Evolutionary conservation across 2,888 invertebrate genomes (phyloP), one percentile per base, ranked within the genome.

Genomic region (Cantharis rufa): DNA sequence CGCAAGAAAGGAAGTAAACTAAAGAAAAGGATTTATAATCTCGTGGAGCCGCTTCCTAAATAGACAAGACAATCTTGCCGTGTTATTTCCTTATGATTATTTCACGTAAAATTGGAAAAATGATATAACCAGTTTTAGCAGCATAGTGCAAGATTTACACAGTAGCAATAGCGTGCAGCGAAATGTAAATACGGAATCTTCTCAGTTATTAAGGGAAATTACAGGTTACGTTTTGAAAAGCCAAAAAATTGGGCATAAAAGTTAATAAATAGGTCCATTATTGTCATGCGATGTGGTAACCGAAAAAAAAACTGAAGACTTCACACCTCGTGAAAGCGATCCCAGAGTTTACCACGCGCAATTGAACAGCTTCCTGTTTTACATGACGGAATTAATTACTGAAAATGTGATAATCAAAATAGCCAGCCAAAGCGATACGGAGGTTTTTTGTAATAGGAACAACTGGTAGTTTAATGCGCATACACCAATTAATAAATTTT

Each of bases 401-500:
- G 48, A 48, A 48, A 48, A 48, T 48, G 48, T 2, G 48, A 48
- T 48, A 48, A 48, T 48, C 48, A 48, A 48, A 48, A 48, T 48
- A 48, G 48, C 48, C 48, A n/a, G 48, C n/a, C 48, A 32, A n/a
- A 32, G 32, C 13, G 32, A 32, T 32, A 32, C n/a, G 48, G n/a
- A 48, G 48, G 48, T 48, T 48, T 48, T 24, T 48, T 48, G 48
- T 48, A 48, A 48, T 48, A 48, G 48, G 7, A 48, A 48, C 48
- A 48, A 48, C 48, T 48, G 48, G 48, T 24, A 18, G 21, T 21
- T 21, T 74, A 71, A 75, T 75, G 75, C 64, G 75, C 75, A 70
- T 64, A 75, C 70, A 71, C 75, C 75, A 75, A 75, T 75, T 75
- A 75, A 75, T 75, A 75, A 75, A 75, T 75, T 75, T 75, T 75